Evolutionary conservation across 2,888 invertebrate genomes (phyloP).

Genomic region (Strigamia transsilvanica): DNA sequence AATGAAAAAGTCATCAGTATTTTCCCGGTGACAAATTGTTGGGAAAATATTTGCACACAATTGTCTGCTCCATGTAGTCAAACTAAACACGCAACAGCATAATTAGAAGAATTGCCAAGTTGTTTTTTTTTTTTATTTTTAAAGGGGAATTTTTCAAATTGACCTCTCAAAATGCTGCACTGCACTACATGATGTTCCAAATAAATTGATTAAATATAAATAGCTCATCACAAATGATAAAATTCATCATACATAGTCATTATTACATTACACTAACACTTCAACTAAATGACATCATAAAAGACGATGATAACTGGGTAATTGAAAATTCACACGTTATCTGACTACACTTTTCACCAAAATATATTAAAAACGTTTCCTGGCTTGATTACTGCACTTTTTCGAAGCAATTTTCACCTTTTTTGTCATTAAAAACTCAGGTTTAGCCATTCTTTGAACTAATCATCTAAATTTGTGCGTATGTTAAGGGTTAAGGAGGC

Average conservation of each 20-base stretch:
- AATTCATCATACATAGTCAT: neutral
- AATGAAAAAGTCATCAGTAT: constrained; percentile 9
- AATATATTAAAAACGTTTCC: no score
- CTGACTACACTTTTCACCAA: neutral
- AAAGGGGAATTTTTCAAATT: neutral
- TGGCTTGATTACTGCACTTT: no score
- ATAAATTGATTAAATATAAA: neutral
- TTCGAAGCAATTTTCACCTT: no score
- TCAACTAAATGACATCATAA: neutral
- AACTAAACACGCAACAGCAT: neutral
- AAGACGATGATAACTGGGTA: neutral
- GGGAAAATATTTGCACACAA: neutral
- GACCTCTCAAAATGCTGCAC: constrained; percentile 28
- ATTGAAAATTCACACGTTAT: neutral
- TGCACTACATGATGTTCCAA: neutral
- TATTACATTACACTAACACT: neutral
- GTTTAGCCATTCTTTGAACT: no score
- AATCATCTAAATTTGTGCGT: no score
- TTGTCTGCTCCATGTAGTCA: neutral
- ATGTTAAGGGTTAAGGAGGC: neutral
- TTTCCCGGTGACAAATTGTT: neutral
- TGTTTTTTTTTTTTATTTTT: neutral
- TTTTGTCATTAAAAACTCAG: no score
- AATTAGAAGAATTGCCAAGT: constrained; percentile 13
- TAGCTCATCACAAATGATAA: neutral